These are phyloP conservation scores for Neosalanx taihuensis DNA, from an alignment of 2,797 vertebrate species.

Conservation along the genomic window DNA sequence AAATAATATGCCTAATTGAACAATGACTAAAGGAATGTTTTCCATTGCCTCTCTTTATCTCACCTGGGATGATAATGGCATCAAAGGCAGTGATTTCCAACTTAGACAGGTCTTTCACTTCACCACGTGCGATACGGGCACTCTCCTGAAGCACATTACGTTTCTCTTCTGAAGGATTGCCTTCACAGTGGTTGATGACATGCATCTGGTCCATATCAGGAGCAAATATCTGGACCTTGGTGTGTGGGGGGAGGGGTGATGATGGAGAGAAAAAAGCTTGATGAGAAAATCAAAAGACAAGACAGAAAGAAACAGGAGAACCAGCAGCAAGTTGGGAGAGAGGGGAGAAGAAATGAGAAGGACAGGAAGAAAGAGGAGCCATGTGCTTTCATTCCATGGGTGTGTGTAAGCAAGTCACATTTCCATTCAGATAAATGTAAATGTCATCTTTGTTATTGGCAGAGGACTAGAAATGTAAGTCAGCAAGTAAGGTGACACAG, in stretches of 20 bases:
- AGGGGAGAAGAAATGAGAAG: background rate
- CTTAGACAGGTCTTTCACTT: conserved; percentile 74
- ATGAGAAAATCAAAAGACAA: background rate
- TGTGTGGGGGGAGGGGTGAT: background rate
- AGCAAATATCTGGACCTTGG: conserved; percentile 81
- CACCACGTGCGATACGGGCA: conserved; percentile 84
- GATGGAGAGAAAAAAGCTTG: background rate
- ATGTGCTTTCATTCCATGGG: too few species aligned
- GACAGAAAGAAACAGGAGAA: too few species aligned
- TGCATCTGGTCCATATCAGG: conserved; percentile 83
- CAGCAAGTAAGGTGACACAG: background rate
- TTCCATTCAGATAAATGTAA: background rate
- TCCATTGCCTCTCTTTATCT: conserved; percentile 10
- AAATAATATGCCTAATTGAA: background rate
- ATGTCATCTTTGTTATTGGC: background rate
- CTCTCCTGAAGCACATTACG: conserved; percentile 84
- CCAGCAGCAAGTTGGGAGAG: background rate
- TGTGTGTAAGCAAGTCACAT: background rate
- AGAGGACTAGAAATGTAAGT: background rate
- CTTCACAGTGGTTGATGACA: conserved; percentile 82
- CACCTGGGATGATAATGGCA: conserved; percentile 84
- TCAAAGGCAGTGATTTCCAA: conserved; percentile 72
- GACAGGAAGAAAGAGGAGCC: too few species aligned
- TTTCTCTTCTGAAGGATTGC: conserved; percentile 76
- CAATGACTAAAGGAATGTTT: too few species aligned